Percentiles rank a stretch among this genome's conserved stretches.
phyloP scores from a whole-genome alignment of 2,888 invertebrate genomes.

The Rhagium mordax region DNA sequence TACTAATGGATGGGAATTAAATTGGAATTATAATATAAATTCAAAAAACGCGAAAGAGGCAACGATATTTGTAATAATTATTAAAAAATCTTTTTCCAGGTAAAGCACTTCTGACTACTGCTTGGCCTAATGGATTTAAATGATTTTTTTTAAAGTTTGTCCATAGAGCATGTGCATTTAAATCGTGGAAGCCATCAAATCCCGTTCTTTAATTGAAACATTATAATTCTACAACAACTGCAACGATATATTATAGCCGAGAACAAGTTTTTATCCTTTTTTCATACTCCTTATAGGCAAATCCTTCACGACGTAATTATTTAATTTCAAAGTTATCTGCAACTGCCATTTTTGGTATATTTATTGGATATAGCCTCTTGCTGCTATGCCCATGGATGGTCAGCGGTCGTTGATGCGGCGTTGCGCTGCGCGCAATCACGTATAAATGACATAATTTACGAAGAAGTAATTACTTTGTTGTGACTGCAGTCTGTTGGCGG shows the following conservation, averaged over 20 bases:
- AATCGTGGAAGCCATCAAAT: background rate
- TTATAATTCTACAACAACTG: background rate
- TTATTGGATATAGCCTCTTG: background rate
- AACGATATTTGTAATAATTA: too few relatives aligned
- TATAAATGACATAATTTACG: slow-evolving; percentile 48
- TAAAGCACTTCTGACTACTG: too few relatives aligned
- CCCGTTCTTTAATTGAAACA: background rate
- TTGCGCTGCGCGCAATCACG: slow-evolving; percentile 43
- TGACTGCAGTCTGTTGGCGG: slow-evolving; percentile 18
- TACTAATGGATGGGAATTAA: background rate
- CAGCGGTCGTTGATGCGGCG: background rate
- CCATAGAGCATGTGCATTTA: too few relatives aligned
- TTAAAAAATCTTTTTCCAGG: too few relatives aligned
- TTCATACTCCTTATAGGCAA: slow-evolving; percentile 23
- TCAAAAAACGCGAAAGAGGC: too few relatives aligned
- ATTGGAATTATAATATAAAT: background rate
- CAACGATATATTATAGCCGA: background rate
- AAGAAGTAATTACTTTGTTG: slow-evolving; percentile 43
- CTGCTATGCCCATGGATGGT: slow-evolving; percentile 7
- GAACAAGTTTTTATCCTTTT: slow-evolving; percentile 5
- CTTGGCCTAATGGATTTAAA: too few relatives aligned
- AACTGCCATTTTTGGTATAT: slow-evolving; percentile 11
- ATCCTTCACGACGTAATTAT: slow-evolving; percentile 15
- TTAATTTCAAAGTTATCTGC: slow-evolving; percentile 14
- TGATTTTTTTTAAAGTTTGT: too few relatives aligned